Percentiles rank a stretch among this genome's conserved stretches.
These are phyloP conservation scores for Zootoca vivipara DNA, from an alignment of 2,113 vertebrate genomes.

Conservation along the genomic window DNA sequence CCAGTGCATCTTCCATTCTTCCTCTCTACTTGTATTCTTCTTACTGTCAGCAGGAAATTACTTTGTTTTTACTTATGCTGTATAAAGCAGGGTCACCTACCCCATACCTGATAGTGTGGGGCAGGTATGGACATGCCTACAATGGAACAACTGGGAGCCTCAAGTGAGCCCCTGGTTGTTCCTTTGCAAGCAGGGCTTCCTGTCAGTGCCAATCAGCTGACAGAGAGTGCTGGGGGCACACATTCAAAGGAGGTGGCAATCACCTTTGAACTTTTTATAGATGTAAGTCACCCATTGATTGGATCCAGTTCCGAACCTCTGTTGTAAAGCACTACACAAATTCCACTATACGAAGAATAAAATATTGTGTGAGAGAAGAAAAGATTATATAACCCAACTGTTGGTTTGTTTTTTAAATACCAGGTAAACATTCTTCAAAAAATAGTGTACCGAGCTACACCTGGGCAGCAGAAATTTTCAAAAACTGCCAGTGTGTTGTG, in stretches of 20 bases:
- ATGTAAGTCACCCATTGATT: too few species aligned
- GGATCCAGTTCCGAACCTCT: too few species aligned
- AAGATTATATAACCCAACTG: background rate
- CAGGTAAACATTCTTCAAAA: conserved; percentile 90
- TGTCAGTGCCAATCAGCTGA: too few species aligned
- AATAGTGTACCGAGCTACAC: conserved; percentile 87
- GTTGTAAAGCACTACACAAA: background rate
- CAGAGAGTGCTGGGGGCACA: too few species aligned
- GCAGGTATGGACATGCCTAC: too few species aligned
- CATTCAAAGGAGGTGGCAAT: too few species aligned
- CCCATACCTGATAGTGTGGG: too few species aligned
- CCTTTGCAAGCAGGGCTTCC: too few species aligned
- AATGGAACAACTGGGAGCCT: too few species aligned
- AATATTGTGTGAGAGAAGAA: background rate
- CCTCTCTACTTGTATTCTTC: background rate
- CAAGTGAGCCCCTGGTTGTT: too few species aligned
- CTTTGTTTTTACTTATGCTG: background rate
- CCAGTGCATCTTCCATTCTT: background rate
- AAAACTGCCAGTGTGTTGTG: conserved; percentile 93
- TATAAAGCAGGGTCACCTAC: background rate
- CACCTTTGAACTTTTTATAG: too few species aligned
- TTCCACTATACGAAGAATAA: background rate
- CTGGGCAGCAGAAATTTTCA: conserved; percentile 90
- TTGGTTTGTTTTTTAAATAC: conserved; percentile 4
- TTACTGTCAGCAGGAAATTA: background rate